Evolutionary conservation across 2,797 vertebrate species (phyloP).

Genomic region (Rostrhamus sociabilis): DNA sequence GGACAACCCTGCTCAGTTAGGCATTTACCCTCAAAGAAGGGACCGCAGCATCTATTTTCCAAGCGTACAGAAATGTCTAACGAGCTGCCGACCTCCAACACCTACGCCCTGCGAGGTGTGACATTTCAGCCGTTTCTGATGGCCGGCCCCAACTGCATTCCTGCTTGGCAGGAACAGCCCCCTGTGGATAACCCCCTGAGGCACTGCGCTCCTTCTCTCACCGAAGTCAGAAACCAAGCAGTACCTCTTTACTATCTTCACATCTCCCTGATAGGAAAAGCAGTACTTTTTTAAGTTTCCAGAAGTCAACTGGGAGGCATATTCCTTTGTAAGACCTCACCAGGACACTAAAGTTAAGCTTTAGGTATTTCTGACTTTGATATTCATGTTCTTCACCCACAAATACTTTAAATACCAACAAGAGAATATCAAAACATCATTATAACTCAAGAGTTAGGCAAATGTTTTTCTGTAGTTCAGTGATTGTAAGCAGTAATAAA

Average conservation of each 20-base stretch:
- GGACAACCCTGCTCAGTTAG: background rate
- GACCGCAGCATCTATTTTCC: background rate
- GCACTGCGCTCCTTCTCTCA: background rate
- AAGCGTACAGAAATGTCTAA: background rate
- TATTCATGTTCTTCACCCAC: background rate
- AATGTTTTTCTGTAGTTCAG: background rate
- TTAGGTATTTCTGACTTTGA: background rate
- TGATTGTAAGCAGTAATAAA: background rate
- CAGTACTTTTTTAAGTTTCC: background rate
- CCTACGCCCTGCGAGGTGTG: background rate
- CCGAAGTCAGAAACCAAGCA: background rate
- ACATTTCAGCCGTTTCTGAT: background rate
- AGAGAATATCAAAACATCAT: background rate
- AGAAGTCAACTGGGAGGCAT: background rate
- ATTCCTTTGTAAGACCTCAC: background rate
- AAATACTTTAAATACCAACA: background rate
- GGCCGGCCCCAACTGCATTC: background rate
- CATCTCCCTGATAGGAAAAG: background rate
- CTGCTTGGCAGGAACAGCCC: background rate
- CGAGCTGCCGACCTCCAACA: constrained; percentile 1
- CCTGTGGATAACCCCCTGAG: background rate
- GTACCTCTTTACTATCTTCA: background rate
- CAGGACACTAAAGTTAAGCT: background rate
- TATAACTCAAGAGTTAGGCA: background rate
- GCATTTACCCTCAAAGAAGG: background rate